phyloP scores from a whole-genome alignment of 2,113 vertebrate genomes.

The Arothron firmamentum region DNA sequence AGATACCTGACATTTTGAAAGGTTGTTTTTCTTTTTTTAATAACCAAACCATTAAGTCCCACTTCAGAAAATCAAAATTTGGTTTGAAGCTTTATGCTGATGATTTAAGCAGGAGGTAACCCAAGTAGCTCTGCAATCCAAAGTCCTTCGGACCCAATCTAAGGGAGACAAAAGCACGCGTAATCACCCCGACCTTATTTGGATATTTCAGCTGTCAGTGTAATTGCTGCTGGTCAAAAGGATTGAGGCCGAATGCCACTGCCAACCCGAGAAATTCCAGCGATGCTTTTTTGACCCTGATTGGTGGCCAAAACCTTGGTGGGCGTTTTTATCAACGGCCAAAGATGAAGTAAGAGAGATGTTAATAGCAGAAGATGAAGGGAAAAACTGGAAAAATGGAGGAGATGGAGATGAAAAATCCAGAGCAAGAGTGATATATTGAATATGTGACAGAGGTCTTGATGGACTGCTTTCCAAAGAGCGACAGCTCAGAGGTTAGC shows the following conservation, averaged over 20 bases:
- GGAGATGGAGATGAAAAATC: neutral
- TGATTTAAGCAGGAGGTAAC: slow-evolving; percentile 28
- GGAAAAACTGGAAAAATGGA: slow-evolving; percentile 5
- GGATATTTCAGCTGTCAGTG: slow-evolving; percentile 30
- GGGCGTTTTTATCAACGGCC: slow-evolving; percentile 37
- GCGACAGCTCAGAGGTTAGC: slow-evolving; percentile 34
- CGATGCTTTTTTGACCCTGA: slow-evolving; percentile 30
- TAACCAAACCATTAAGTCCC: slow-evolving; percentile 7
- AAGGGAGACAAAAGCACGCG: slow-evolving; percentile 12
- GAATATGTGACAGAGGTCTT: slow-evolving; percentile 24
- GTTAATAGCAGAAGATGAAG: slow-evolving; percentile 11
- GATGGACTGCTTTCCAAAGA: slow-evolving; percentile 33
- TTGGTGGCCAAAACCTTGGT: slow-evolving; percentile 17
- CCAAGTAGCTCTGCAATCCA: slow-evolving; percentile 22
- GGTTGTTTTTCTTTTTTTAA: neutral
- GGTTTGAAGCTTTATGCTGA: slow-evolving; percentile 3
- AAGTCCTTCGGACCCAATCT: slow-evolving; percentile 7
- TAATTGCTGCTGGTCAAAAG: slow-evolving; percentile 38
- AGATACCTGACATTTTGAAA: slow-evolving; percentile 3
- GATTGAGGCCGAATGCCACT: slow-evolving; percentile 34
- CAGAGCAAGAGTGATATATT: slow-evolving; percentile 13
- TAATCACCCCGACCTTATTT: slow-evolving; percentile 30
- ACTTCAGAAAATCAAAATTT: slow-evolving; percentile 20
- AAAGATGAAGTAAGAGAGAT: slow-evolving; percentile 25
- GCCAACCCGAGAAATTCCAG: slow-evolving; percentile 31